Evolutionary conservation across 2,113 vertebrate species (phyloP).

Genomic region (Corydoras maculifer): DNA sequence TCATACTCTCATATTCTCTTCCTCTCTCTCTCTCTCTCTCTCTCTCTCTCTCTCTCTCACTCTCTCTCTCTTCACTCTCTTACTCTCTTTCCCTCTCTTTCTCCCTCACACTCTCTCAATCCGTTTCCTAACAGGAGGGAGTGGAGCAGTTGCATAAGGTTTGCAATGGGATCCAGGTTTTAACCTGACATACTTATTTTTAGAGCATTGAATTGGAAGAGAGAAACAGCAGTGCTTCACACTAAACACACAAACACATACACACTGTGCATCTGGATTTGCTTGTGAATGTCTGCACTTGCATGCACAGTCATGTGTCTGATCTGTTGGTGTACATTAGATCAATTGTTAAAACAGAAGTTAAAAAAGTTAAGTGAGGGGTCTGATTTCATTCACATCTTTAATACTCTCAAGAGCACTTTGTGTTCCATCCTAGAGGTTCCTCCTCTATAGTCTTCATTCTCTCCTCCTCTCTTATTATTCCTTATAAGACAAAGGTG

Average conservation of each 20-base stretch:
- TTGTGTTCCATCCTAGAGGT: slow-evolving; percentile 23
- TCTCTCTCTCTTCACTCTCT: slow-evolving; percentile 44
- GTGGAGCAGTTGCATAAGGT: slow-evolving; percentile 55
- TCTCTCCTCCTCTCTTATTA: neutral
- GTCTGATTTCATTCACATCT: no score
- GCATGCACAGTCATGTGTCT: neutral
- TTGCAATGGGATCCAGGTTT: slow-evolving; percentile 51
- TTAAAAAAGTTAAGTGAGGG: no score
- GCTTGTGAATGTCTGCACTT: neutral
- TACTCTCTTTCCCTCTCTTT: slow-evolving; percentile 40
- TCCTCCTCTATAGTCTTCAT: slow-evolving; percentile 11
- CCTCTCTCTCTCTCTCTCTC: slow-evolving; percentile 37
- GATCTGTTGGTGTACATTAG: no score
- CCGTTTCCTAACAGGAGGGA: slow-evolving; percentile 41
- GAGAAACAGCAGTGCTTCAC: neutral
- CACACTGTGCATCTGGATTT: slow-evolving; percentile 4
- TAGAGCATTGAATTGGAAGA: slow-evolving; percentile 23
- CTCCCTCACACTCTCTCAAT: slow-evolving; percentile 19
- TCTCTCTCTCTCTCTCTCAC: slow-evolving; percentile 33
- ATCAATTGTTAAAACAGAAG: no score
- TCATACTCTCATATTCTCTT: neutral
- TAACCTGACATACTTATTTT: slow-evolving; percentile 47
- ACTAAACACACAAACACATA: slow-evolving; percentile 21
- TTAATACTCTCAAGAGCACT: no score
- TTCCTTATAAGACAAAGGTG: neutral